Evolutionary conservation across 2,888 invertebrate genomes (phyloP), one percentile per base, ranked within the genome.

Genomic region (Drosophila histrio): DNA sequence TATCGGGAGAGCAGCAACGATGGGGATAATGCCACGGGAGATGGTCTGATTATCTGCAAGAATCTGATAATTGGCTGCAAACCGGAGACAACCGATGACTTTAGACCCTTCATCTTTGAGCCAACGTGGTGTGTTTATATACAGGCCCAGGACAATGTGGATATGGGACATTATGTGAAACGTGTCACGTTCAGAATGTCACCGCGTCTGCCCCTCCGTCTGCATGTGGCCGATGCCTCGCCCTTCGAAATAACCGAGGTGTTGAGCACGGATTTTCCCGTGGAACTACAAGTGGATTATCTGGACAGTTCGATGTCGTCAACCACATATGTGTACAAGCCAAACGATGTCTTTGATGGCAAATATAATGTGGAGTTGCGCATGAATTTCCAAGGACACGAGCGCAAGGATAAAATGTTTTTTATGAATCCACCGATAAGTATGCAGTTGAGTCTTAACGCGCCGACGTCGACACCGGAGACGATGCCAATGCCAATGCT

Each of bases 51-150:
- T 15, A 54, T 82, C 0, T 66, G 63, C 28, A 83, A 76, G 62
- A 44, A 68, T 13, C 46, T 82, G 1, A 1, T 71, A 0, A 28
- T 82, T n/a, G 82, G 82, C 34, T 80, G 82, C 26, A 67, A 58
- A n/a, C 71, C 78, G 36, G 82, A 82, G 52, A n/a, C 44, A 4
- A n/a, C 53, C 13, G 82, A 86, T 17, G 72, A 68, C 34, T 78
- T 69, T 9, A 4, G 65, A 8, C 73, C 78, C 1, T 64, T 38
- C 7, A 39, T 67, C 9, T 72, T 79, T 15, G 82, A 86, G 43
- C 84, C 78, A 0, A 86, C 86, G 0, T 82, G 86, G 82, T 60
- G 76, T 17, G 86, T 82, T 17, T 82, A 82, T 9, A 66, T 82
- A 7, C 46, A 36, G 30, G 52, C 66, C 5, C 22, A 21, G 28